Base-by-base conservation (phyloP, 2,113 vertebrate species). In the Stegastes partitus region DNA sequence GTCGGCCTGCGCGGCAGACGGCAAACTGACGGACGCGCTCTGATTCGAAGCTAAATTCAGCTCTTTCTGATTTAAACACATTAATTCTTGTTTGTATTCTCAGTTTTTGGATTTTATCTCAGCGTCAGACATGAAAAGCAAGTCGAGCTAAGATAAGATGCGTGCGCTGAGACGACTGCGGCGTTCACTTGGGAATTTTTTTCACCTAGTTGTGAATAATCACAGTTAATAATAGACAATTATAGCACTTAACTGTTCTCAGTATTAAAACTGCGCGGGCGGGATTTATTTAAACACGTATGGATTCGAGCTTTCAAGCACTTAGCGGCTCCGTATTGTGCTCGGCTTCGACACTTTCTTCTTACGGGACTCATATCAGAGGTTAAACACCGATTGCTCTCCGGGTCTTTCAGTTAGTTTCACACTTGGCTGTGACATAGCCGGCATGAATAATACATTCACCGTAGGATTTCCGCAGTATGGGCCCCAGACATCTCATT, bases 1-100 rank as follows among this genome's bases (percentile, higher is more conserved):
- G 51, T 72, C 61, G 25, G 26, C 25, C 28, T 34, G 64, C 2
- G 47, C 45, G 64, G 51, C 25, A 73, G 39, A 68, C 4, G 11
- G 63, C 69, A 73, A 68, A 51, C n/a, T 34, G 26, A 34, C 10
- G 31, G 31, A 21, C 21, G 25, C 50, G 21, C 18, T 58, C 5
- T 65, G 8, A 57, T 74, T 51, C 70, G 4, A 57, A 44, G 44
- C 14, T 21, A 11, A 4, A 2, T 66, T 78, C 9, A n/a, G 45
- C 45, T 49, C 18, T 28, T 54, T 14, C 26, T 54, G 21, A 69
- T 61, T 55, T 26, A 79, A 59, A 73, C 64, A 11, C 22, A 66
- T 39, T 15, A 4, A 45, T 74, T 73, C 16, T 34, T 34, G 44
- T 68, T 59, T 65, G 23, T 51, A 26, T 51, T 39, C 21, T 55